These are phyloP conservation scores for Rhabdophis nuchalis DNA, from an alignment of 2,797 vertebrate species.

Conservation along the genomic window DNA sequence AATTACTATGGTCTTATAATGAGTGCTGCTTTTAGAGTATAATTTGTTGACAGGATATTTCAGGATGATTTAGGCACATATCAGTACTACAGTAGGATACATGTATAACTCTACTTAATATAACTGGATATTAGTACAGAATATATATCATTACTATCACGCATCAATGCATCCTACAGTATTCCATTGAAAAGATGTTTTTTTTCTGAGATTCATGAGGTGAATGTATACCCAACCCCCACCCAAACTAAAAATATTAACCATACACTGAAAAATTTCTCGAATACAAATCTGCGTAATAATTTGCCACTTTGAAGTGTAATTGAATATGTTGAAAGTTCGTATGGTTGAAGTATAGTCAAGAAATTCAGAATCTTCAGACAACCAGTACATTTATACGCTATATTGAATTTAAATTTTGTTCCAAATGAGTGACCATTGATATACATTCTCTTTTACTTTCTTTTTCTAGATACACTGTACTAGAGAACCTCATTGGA, in stretches of 20 bases:
- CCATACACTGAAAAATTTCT: background rate
- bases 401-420: background rate
- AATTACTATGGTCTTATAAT: background rate
- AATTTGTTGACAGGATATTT: background rate
- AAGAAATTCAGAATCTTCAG: background rate
- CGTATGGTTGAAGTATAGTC: background rate
- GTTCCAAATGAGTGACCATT: background rate
- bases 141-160: background rate
- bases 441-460: background rate
- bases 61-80: background rate
- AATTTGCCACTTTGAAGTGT: background rate
- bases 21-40: background rate
- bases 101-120: background rate
- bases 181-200: background rate
- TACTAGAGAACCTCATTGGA: constrained; percentile 53
- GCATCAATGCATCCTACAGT: background rate
- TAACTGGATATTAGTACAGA: background rate
- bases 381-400: background rate
- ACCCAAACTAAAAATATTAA: background rate
- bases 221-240: background rate
- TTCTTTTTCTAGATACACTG: constrained; percentile 58
- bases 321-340: background rate
- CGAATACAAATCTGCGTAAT: background rate
- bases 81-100: background rate
- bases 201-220: background rate